phyloP scores from a whole-genome alignment of 1,140 invertebrate species.

The Drosophila pseudoobscura region DNA sequence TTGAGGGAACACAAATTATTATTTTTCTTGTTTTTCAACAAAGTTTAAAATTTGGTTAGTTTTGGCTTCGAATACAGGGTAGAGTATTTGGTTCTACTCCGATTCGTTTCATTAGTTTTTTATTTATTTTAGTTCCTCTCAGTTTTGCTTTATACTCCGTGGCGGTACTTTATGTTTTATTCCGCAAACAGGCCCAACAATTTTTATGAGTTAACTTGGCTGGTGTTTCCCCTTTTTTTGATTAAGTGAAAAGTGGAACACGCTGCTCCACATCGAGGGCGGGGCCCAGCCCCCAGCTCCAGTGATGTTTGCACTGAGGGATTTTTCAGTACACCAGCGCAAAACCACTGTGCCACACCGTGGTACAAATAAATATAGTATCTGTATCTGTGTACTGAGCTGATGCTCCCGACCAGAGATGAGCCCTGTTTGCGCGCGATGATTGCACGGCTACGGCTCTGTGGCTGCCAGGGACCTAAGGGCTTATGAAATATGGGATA shows the following conservation, averaged over 20 bases:
- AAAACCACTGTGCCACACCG: not conserved
- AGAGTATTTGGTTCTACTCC: not conserved
- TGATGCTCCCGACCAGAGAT: too few relatives aligned
- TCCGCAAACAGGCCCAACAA: constrained; percentile 37
- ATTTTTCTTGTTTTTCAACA: not conserved
- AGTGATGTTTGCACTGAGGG: constrained; percentile 5
- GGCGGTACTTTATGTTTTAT: constrained; percentile 54
- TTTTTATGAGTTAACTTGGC: constrained; percentile 50
- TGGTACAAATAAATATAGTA: constrained; percentile 13
- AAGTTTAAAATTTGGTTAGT: not conserved
- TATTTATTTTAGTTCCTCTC: constrained; percentile 33
- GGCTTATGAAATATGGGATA: constrained; percentile 2
- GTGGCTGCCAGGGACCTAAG: constrained; percentile 8
- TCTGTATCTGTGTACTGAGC: too few relatives aligned
- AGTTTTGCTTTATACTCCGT: constrained; percentile 33
- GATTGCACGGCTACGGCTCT: too few relatives aligned
- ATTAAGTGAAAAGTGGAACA: constrained; percentile 55
- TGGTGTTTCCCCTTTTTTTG: constrained; percentile 41
- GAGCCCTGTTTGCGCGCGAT: too few relatives aligned
- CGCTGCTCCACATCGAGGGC: constrained; percentile 21
- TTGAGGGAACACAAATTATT: not conserved
- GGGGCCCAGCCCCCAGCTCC: constrained; percentile 9
- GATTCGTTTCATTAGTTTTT: not conserved
- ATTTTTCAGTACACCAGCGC: constrained; percentile 8
- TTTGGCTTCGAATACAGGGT: constrained; percentile 10